These are phyloP conservation scores for Ganaspis sp. DNA, from an alignment of 1,140 invertebrate species.

Conservation along the genomic window DNA sequence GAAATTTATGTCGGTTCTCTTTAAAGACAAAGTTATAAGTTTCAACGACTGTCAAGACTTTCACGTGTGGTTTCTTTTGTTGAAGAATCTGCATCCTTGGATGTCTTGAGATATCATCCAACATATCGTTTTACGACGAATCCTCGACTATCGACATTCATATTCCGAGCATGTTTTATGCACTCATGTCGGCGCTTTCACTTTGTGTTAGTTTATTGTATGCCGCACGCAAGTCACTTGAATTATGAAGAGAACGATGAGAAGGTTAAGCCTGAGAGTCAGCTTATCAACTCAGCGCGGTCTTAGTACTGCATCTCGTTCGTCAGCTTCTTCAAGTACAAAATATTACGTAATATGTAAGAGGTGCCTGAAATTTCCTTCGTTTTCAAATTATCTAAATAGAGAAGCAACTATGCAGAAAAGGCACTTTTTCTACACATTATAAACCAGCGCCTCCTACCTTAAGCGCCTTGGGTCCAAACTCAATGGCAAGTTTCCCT, in stretches of 20 bases:
- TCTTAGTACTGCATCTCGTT: no score
- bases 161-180: constrained; percentile 40
- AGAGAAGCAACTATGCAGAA: no score
- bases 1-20: not conserved
- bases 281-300: constrained; percentile 1
- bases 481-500: no score
- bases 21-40: not conserved
- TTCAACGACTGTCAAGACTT: constrained; percentile 8
- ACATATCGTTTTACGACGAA: constrained; percentile 23
- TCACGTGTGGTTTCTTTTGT: constrained; percentile 6
- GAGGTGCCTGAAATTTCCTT: no score
- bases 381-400: no score
- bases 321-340: not conserved
- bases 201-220: constrained; percentile 38
- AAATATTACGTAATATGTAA: no score
- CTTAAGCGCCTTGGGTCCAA: no score
- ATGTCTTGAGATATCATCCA: constrained; percentile 8
- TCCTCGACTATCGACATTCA: constrained; percentile 36
- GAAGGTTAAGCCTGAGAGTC: not conserved
- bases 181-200: constrained; percentile 36
- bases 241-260: constrained; percentile 30
- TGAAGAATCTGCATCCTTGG: constrained; percentile 2
- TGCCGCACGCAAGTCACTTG: constrained; percentile 31
- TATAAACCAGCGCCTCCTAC: no score
- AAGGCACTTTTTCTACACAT: no score